Evolutionary conservation across 1,140 invertebrate species (phyloP).

Genomic region (Acromyrmex charruanus): DNA sequence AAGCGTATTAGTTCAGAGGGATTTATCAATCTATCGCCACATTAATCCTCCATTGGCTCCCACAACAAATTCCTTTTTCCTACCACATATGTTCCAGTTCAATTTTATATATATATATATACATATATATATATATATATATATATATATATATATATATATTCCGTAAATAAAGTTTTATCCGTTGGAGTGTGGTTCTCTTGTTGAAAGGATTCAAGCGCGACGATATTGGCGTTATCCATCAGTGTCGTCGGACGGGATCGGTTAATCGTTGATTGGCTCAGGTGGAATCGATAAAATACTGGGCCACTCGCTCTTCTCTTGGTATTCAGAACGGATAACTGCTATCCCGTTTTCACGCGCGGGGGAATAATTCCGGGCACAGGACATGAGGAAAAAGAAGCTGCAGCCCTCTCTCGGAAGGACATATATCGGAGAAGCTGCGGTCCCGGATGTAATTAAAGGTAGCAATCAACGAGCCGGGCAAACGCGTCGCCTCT

Average conservation of each 20-base stretch:
- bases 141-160: not conserved
- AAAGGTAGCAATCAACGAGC: slow-evolving; percentile 48
- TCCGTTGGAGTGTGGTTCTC: not conserved
- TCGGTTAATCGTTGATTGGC: slow-evolving; percentile 58
- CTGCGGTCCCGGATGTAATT: slow-evolving; percentile 46
- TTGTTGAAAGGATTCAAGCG: slow-evolving; percentile 16
- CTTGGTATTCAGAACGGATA: slow-evolving; percentile 32
- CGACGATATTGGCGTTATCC: slow-evolving; percentile 31
- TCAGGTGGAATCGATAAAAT: slow-evolving; percentile 50
- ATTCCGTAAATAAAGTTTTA: slow-evolving; percentile 21
- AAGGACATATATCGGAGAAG: slow-evolving; percentile 23
- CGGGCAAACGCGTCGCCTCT: not conserved
- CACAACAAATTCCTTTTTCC: not conserved
- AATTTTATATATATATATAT: not conserved
- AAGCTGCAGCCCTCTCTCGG: not conserved
- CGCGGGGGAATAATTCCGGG: slow-evolving; percentile 27
- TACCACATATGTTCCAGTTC: not conserved
- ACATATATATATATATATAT: slow-evolving; percentile 17
- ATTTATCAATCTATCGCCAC: slow-evolving; percentile 28
- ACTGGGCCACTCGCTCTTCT: slow-evolving; percentile 24
- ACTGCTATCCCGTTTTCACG: slow-evolving; percentile 28
- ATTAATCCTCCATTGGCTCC: slow-evolving; percentile 14
- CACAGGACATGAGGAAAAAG: slow-evolving; percentile 8
- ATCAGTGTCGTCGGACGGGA: slow-evolving; percentile 36
- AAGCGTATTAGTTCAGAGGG: slow-evolving; percentile 6